phyloP scores from a whole-genome alignment of 2,797 vertebrate species.

The Limnodromus scolopaceus region DNA sequence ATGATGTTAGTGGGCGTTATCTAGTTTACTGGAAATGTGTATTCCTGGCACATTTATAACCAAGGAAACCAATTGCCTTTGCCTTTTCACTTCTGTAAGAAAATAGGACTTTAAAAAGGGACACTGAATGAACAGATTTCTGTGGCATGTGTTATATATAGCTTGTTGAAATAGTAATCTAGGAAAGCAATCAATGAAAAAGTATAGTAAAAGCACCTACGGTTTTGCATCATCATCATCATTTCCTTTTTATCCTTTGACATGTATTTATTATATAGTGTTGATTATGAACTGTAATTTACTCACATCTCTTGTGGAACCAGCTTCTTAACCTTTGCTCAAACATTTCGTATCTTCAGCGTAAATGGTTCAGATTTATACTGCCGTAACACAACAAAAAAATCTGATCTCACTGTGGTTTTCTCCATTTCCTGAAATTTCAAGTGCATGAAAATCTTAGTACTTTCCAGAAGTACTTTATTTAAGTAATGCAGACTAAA shows the following conservation, averaged over 20 bases:
- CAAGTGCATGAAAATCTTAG: neutral
- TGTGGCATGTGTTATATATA: neutral
- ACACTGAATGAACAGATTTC: neutral
- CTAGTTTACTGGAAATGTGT: neutral
- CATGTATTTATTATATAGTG: neutral
- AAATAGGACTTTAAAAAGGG: neutral
- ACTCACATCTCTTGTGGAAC: neutral
- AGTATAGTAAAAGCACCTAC: neutral
- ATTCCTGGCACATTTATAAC: neutral
- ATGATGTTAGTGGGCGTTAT: neutral
- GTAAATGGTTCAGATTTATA: neutral
- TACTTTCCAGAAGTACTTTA: neutral
- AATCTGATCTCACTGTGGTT: neutral
- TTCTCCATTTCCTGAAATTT: conserved; percentile 6
- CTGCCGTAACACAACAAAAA: neutral
- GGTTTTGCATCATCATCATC: neutral
- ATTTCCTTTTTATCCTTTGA: neutral
- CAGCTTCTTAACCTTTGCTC: neutral
- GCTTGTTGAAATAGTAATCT: neutral
- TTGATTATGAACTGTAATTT: neutral
- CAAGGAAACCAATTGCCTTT: neutral
- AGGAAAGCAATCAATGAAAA: neutral
- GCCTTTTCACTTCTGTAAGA: neutral
- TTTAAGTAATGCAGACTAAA: neutral
- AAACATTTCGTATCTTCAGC: neutral